Evolutionary conservation across 2,113 vertebrate genomes (phyloP).

Genomic region (Catagonus wagneri): DNA sequence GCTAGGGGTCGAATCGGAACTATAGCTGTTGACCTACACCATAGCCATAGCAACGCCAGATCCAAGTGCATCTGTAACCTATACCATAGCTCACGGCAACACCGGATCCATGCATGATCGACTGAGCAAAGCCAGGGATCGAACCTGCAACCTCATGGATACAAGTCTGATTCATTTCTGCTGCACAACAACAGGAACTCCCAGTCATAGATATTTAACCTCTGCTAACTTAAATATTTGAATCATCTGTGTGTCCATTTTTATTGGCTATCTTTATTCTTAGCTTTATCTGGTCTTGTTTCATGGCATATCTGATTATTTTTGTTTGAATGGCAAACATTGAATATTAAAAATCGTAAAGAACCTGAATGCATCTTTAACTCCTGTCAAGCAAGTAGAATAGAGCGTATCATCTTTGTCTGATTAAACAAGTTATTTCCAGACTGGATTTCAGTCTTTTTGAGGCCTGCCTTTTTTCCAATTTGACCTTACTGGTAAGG

Average conservation of each 20-base stretch:
- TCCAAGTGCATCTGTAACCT: too few species aligned
- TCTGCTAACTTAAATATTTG: not conserved
- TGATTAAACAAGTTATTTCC: not conserved
- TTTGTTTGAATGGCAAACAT: not conserved
- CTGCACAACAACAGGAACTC: too few species aligned
- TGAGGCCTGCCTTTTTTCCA: not conserved
- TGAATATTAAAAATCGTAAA: not conserved
- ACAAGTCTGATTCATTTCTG: too few species aligned
- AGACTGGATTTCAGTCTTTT: not conserved
- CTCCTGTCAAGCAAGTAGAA: not conserved
- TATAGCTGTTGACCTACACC: too few species aligned
- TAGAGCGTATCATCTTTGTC: not conserved
- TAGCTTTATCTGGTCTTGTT: not conserved
- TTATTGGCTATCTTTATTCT: not conserved
- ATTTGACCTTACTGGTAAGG: not conserved
- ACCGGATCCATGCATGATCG: too few species aligned
- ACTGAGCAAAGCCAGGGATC: too few species aligned
- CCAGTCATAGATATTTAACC: not conserved
- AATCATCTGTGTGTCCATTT: not conserved
- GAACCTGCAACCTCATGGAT: too few species aligned
- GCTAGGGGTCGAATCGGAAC: too few species aligned
- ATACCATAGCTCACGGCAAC: too few species aligned
- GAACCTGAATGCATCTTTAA: not conserved
- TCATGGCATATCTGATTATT: not conserved
- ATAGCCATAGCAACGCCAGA: too few species aligned